These are phyloP conservation scores for Acholoe squamosa DNA, from an alignment of 2,888 invertebrate species.

Conservation along the genomic window DNA sequence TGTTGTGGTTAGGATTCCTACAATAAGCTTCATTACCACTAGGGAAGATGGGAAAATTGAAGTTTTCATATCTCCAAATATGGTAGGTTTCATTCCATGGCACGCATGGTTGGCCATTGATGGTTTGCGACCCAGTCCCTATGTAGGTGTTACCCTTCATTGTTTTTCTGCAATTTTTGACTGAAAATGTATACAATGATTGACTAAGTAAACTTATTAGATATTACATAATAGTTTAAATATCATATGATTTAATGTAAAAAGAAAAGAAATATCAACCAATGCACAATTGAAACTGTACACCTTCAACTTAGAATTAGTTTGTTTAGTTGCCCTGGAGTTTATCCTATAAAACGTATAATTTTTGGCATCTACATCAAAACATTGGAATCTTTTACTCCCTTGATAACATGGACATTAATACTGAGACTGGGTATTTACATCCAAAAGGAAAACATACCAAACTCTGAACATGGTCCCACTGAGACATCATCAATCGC, in stretches of 20 bases:
- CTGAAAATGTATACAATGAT: neutral
- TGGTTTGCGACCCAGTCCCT: neutral
- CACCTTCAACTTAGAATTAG: too few species aligned
- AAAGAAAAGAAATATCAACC: too few species aligned
- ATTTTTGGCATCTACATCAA: too few species aligned
- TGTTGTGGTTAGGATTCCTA: neutral
- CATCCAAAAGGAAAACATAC: neutral
- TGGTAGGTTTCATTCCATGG: neutral
- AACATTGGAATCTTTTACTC: too few species aligned
- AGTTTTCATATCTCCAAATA: neutral
- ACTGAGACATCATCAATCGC: constrained; percentile 28
- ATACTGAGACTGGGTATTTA: too few species aligned
- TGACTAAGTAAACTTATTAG: too few species aligned
- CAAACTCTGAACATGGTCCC: constrained; percentile 31
- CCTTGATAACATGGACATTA: too few species aligned
- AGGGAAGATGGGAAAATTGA: neutral
- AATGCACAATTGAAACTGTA: too few species aligned
- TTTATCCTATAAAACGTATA: too few species aligned
- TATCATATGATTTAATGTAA: too few species aligned
- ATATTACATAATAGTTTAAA: too few species aligned
- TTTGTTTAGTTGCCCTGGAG: too few species aligned
- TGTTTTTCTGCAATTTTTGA: neutral
- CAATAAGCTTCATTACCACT: neutral
- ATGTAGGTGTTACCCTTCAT: constrained; percentile 8
- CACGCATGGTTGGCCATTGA: constrained; percentile 5